phyloP scores from a whole-genome alignment of 2,113 vertebrate genomes.

The Gobio gobio region DNA sequence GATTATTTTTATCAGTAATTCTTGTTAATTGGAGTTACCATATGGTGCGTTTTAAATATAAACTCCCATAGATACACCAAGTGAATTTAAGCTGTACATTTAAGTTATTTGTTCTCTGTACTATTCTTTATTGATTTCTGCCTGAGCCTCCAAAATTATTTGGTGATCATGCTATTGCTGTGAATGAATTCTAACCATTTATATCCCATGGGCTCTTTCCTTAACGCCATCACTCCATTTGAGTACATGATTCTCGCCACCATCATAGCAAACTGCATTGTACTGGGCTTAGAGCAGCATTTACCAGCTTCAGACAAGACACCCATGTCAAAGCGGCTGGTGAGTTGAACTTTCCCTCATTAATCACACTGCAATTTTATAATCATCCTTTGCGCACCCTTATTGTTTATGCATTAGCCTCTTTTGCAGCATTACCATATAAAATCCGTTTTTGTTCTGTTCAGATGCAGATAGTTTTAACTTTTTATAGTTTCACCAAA shows the following conservation, averaged over 20 bases:
- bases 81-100: neutral
- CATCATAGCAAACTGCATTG: conserved; percentile 98
- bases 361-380: neutral
- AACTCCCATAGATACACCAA: neutral
- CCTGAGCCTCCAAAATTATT: neutral
- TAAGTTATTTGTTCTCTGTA: neutral
- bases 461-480: neutral
- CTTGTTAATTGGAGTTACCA: neutral
- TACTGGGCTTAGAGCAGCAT: conserved; percentile 95
- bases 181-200: neutral
- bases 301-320: conserved; percentile 93
- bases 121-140: conserved; percentile 6
- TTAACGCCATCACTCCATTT: conserved; percentile 90
- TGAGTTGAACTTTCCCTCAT: conserved; percentile 73
- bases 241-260: conserved; percentile 98
- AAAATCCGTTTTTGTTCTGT: no score
- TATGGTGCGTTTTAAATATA: neutral
- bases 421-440: no score
- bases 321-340: conserved; percentile 94
- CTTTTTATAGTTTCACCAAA: neutral
- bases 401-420: no score
- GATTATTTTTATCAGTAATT: neutral
- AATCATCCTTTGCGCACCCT: no score
- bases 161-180: neutral
- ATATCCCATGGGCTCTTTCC: conserved; percentile 58